Evolutionary conservation across 2,888 invertebrate species (phyloP).

Genomic region (Drosophila neoperkinsi): DNA sequence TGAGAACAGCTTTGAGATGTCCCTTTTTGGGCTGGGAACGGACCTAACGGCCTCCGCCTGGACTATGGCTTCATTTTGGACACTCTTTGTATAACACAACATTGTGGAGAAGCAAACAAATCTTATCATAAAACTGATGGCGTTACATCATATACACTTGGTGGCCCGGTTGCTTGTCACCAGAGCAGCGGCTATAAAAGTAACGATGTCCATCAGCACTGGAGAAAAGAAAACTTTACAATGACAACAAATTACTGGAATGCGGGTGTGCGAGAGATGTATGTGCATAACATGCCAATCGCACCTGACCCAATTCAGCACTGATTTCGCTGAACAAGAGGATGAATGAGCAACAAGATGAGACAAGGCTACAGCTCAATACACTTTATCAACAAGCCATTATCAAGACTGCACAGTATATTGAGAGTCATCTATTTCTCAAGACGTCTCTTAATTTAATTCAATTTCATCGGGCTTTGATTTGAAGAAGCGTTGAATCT

Average conservation of each 20-base stretch:
- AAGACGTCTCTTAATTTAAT: conserved; percentile 9
- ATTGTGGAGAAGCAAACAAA: conserved; percentile 27
- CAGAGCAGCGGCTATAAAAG: conserved; percentile 31
- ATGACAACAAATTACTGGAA: conserved; percentile 38
- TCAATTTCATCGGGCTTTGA: neutral
- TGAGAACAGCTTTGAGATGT: conserved; percentile 71
- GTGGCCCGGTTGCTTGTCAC: conserved; percentile 39
- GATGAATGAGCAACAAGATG: conserved; percentile 31
- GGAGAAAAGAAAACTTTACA: conserved; percentile 40
- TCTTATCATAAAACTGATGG: conserved; percentile 50
- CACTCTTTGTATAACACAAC: conserved; percentile 62
- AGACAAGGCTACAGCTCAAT: conserved; percentile 11
- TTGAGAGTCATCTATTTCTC: neutral
- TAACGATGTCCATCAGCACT: conserved; percentile 68
- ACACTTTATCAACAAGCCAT: conserved; percentile 19
- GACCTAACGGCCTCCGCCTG: conserved; percentile 13
- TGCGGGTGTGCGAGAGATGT: neutral
- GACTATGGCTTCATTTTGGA: conserved; percentile 71
- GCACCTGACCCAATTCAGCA: conserved; percentile 62
- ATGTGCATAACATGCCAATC: conserved; percentile 31
- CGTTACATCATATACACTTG: conserved; percentile 52
- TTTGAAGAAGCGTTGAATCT: neutral
- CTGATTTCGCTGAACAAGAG: conserved; percentile 37
- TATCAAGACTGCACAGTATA: neutral
- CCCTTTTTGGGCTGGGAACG: conserved; percentile 32